phyloP scores from a whole-genome alignment of 2,797 vertebrate genomes.

The Sebastes iracundus region DNA sequence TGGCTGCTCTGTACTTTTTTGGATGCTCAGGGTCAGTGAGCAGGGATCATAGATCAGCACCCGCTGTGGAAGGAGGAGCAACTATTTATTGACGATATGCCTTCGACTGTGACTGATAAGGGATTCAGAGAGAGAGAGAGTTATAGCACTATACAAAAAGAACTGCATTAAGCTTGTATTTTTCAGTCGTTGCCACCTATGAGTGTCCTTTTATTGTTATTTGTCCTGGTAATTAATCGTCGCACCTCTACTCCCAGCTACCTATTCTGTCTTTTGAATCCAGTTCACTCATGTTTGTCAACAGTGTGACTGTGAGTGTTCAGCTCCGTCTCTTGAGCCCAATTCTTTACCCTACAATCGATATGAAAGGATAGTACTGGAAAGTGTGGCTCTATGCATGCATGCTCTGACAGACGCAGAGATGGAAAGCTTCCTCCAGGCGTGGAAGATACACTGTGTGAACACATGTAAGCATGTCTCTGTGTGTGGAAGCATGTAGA shows the following conservation, averaged over 20 bases:
- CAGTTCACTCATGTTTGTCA: slow-evolving; percentile 58
- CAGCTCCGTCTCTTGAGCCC: slow-evolving; percentile 48
- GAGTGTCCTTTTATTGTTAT: not conserved
- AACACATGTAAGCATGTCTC: not conserved
- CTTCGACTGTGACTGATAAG: not conserved
- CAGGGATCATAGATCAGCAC: slow-evolving; percentile 13
- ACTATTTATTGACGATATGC: not conserved
- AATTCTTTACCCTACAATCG: slow-evolving; percentile 60
- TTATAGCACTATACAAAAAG: not conserved
- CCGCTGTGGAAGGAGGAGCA: not conserved
- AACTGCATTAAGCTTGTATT: not conserved
- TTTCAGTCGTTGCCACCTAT: not conserved
- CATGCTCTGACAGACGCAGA: slow-evolving; percentile 27
- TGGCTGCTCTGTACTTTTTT: not conserved
- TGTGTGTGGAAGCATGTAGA: not conserved
- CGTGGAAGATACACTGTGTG: slow-evolving; percentile 9
- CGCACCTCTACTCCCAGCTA: not conserved
- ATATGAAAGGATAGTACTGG: slow-evolving; percentile 45
- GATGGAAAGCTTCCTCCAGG: slow-evolving; percentile 28
- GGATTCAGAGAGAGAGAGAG: not conserved
- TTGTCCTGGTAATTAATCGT: slow-evolving; percentile 10
- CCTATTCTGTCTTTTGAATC: slow-evolving; percentile 35
- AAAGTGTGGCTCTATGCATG: slow-evolving; percentile 28
- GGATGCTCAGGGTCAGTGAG: slow-evolving; percentile 2
- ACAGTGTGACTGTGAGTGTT: slow-evolving; percentile 49